These are phyloP conservation scores for Andrena praecox DNA, from an alignment of 2,888 invertebrate species.

Conservation along the genomic window DNA sequence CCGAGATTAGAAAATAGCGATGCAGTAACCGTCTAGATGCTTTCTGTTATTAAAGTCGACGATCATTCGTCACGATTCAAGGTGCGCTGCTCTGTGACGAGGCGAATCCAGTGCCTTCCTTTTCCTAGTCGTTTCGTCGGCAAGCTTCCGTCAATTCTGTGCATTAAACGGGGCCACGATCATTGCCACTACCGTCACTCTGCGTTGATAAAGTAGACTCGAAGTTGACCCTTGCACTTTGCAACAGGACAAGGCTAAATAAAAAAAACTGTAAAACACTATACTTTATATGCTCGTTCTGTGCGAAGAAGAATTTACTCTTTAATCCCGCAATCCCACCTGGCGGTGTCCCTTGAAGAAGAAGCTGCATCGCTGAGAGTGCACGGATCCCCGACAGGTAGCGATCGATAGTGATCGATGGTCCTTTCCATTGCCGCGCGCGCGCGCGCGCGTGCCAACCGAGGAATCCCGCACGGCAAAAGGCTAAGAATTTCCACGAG, in stretches of 20 bases:
- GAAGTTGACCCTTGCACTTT: too few relatives aligned
- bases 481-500: conserved; percentile 4
- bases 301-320: too few relatives aligned
- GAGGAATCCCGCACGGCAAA: not conserved
- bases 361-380: too few relatives aligned
- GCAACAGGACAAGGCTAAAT: too few relatives aligned
- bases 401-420: not conserved
- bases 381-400: not conserved
- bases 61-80: conserved; percentile 38
- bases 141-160: too few relatives aligned
- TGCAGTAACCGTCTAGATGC: conserved; percentile 67
- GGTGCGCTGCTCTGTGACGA: not conserved
- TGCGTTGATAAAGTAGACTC: too few relatives aligned
- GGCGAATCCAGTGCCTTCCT: not conserved
- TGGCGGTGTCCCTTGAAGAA: too few relatives aligned
- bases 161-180: too few relatives aligned
- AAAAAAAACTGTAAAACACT: too few relatives aligned
- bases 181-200: too few relatives aligned
- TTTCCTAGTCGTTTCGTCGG: not conserved
- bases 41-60: conserved; percentile 65
- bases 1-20: conserved; percentile 74
- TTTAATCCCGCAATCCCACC: too few relatives aligned
- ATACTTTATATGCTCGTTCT: too few relatives aligned
- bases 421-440: not conserved
- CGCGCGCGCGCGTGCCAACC: not conserved